Evolutionary conservation across 2,113 vertebrate genomes (phyloP).

Genomic region (Chionis minor): DNA sequence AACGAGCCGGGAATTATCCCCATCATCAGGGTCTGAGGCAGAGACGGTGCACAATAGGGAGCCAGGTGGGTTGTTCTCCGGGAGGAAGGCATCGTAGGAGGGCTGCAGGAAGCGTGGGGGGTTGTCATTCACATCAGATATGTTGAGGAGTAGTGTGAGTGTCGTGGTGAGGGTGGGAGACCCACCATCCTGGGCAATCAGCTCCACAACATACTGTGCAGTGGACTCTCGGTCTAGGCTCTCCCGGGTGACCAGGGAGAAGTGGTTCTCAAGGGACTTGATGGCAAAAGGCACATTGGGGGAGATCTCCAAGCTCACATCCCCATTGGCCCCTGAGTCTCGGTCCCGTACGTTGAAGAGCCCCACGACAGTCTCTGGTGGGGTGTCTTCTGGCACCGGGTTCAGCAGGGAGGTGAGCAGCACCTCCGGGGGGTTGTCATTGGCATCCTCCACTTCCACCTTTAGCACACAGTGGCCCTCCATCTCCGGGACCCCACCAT

Average conservation of each 20-base stretch:
- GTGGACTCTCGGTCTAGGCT: constrained; percentile 78
- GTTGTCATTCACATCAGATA: constrained; percentile 90
- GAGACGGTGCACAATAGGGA: constrained; percentile 81
- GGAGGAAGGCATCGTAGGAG: constrained; percentile 75
- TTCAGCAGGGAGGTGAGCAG: constrained; percentile 77
- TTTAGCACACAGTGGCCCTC: constrained; percentile 82
- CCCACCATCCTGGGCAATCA: constrained; percentile 80
- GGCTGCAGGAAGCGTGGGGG: constrained; percentile 75
- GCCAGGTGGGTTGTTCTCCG: constrained; percentile 81
- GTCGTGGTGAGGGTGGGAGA: constrained; percentile 77
- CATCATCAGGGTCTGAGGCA: constrained; percentile 78
- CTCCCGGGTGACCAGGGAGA: constrained; percentile 81
- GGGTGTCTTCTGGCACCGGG: constrained; percentile 78
- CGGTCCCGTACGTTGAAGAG: constrained; percentile 81
- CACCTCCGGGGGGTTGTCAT: constrained; percentile 80
- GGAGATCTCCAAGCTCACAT: constrained; percentile 75
- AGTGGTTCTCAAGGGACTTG: constrained; percentile 88
- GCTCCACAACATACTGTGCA: constrained; percentile 72
- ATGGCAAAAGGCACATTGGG: constrained; percentile 80
- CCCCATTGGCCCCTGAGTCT: constrained; percentile 81
- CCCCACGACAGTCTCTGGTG: constrained; percentile 79
- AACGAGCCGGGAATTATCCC: constrained; percentile 77
- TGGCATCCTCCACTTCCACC: constrained; percentile 76
- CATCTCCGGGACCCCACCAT: constrained; percentile 83
- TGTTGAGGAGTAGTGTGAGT: constrained; percentile 75